Evolutionary conservation across 2,797 vertebrate species (phyloP), one percentile per base, ranked within the genome.

Genomic region (Vireo griseus): DNA sequence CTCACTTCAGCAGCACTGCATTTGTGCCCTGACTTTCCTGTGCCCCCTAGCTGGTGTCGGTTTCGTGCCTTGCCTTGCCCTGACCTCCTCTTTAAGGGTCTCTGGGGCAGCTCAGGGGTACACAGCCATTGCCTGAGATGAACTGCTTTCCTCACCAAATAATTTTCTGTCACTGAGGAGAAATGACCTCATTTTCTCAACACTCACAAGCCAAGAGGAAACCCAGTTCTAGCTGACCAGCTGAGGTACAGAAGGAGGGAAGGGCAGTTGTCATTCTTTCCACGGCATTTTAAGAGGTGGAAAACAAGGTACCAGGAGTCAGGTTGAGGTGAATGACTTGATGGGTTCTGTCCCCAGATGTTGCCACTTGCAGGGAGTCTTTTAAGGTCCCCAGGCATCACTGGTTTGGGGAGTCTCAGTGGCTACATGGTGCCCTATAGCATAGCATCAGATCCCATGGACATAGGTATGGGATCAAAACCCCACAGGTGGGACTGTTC

Each of bases 181-280:
- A 95, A 96, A 90, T 96, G 95, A 96, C 92, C 95, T 96, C 77
- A 76, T 97, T 94, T 97, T 82, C 73, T 94, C 66, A 86, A 79
- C 31, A 63, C 40, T 90, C 31, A 25, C 33, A 84, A 91, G 92
- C 94, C 85, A 92, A 95, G 51, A 96, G 69, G 52, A 95, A 95
- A 88, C 35, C 76, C 82, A 88, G 85, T 91, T 95, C 90, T 87
- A 96, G 63, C 82, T 86, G 79, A 96, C 95, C 90, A 95, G 89
- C 85, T 94, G 92, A 96, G 76, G 54, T 94, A 86, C 91, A 96
- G 95, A 90, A 92, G 76, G 94, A 96, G 74, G 86, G 85, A 59
- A 75, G 90, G 89, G 79, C 76, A 83, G 58, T 81, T 94, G 87
- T 92, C 79, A 76, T 10, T 90, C 77, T 85, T 65, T 39, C 73